phyloP scores from a whole-genome alignment of 2,113 vertebrate genomes.

The Hassar affinis region DNA sequence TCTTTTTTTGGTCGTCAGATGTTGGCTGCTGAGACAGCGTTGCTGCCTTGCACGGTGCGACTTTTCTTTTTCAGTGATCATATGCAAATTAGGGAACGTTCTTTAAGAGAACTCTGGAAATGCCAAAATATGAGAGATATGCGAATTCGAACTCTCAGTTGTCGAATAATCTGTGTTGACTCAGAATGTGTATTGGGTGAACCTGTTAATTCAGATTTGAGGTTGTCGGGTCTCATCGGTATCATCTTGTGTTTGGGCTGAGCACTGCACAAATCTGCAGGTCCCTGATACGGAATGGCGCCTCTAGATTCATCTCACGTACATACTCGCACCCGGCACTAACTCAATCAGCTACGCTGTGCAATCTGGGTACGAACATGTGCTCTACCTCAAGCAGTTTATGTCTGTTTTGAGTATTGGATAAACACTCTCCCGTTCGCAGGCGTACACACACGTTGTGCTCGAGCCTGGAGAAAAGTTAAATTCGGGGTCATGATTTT shows the following conservation, averaged over 20 bases:
- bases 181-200: background rate
- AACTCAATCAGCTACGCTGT: constrained; percentile 51
- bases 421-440: background rate
- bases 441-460: background rate
- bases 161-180: constrained; percentile 16
- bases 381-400: constrained; percentile 47
- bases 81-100: background rate
- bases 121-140: background rate
- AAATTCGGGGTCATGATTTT: no score
- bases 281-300: constrained; percentile 30
- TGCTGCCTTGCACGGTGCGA: background rate
- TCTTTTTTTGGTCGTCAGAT: background rate
- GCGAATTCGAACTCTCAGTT: constrained; percentile 15
- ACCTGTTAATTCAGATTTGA: constrained; percentile 17
- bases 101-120: background rate
- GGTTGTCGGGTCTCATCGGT: constrained; percentile 2
- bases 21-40: background rate
- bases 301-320: background rate
- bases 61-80: background rate
- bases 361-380: constrained; percentile 45
- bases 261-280: constrained; percentile 37
- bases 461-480: background rate
- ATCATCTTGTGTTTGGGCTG: constrained; percentile 13
- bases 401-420: constrained; percentile 33
- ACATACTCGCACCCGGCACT: constrained; percentile 31